phyloP scores from a whole-genome alignment of 2,888 invertebrate species.

The Lumbricus terrestris region DNA sequence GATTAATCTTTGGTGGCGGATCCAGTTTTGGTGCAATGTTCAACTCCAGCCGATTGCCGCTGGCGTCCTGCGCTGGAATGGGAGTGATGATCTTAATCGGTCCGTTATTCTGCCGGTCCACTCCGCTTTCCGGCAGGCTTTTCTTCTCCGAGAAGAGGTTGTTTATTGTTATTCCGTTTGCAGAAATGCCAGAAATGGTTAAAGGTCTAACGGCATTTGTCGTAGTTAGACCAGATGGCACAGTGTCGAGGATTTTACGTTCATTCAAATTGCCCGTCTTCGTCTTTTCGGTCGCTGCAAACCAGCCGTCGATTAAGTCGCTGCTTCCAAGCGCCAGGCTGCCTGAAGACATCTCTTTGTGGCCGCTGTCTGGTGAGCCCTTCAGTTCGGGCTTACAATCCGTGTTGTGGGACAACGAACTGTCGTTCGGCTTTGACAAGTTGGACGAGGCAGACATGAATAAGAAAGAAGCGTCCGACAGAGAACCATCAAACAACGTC shows the following conservation, averaged over 20 bases:
- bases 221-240: not conserved
- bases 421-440: not conserved
- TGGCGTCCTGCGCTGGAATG: constrained; percentile 28
- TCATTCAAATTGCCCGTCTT: not conserved
- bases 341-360: constrained; percentile 55
- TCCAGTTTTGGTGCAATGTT: constrained; percentile 35
- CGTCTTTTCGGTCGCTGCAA: not conserved
- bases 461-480: not conserved
- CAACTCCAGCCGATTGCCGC: constrained; percentile 31
- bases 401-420: not conserved
- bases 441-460: not conserved
- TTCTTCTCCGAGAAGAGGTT: not conserved
- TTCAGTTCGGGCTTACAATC: not conserved
- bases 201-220: not conserved
- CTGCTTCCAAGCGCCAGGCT: constrained; percentile 18
- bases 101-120: not conserved
- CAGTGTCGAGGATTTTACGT: not conserved
- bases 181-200: not conserved
- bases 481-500: not conserved
- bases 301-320: not conserved
- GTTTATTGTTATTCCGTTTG: not conserved
- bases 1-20: constrained; percentile 35
- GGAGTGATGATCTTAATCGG: constrained; percentile 29
- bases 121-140: not conserved
- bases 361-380: constrained; percentile 49